A percentile compares a stretch with the other conserved stretches of the same genome.
phyloP scores from a whole-genome alignment of 2,888 invertebrate species.

The Agrenia bidenticulata region DNA sequence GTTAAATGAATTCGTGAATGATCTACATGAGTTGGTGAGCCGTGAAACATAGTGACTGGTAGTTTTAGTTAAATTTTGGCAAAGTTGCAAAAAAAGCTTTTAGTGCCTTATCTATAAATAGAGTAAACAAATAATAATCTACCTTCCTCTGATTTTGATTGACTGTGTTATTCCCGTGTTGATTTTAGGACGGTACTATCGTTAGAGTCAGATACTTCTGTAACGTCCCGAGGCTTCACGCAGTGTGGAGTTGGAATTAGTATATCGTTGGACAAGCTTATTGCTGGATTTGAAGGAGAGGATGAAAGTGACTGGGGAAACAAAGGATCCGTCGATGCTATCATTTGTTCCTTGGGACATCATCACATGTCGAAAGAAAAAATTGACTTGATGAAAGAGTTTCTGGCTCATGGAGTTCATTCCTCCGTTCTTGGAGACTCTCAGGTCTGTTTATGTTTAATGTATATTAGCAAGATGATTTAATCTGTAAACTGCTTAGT shows the following conservation, averaged over 20 bases:
- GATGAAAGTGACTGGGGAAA: slow-evolving; percentile 57
- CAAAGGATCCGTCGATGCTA: slow-evolving; percentile 63
- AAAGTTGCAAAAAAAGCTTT: too few relatives aligned
- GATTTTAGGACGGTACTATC: slow-evolving; percentile 18
- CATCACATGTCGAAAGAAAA: slow-evolving; percentile 60
- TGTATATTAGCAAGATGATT: background rate
- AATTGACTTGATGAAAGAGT: slow-evolving; percentile 62
- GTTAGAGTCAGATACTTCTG: slow-evolving; percentile 13
- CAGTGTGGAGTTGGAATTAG: slow-evolving; percentile 79
- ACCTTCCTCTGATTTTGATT: too few relatives aligned
- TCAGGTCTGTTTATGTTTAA: slow-evolving; percentile 55
- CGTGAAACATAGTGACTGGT: too few relatives aligned
- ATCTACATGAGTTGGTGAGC: too few relatives aligned
- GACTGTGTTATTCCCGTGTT: too few relatives aligned
- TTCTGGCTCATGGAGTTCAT: slow-evolving; percentile 72
- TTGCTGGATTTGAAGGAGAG: slow-evolving; percentile 45
- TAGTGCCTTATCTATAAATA: too few relatives aligned
- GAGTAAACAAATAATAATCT: too few relatives aligned
- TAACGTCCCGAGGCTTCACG: slow-evolving; percentile 53
- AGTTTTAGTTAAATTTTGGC: too few relatives aligned
- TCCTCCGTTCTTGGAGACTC: slow-evolving; percentile 65
- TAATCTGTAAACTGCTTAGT: background rate
- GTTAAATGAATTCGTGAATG: too few relatives aligned
- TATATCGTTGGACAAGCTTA: slow-evolving; percentile 74
- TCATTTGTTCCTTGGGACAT: slow-evolving; percentile 68